Percentiles rank a stretch among this genome's conserved stretches.
phyloP scores from a whole-genome alignment of 2,113 vertebrate species.

The Halcyon senegalensis region DNA sequence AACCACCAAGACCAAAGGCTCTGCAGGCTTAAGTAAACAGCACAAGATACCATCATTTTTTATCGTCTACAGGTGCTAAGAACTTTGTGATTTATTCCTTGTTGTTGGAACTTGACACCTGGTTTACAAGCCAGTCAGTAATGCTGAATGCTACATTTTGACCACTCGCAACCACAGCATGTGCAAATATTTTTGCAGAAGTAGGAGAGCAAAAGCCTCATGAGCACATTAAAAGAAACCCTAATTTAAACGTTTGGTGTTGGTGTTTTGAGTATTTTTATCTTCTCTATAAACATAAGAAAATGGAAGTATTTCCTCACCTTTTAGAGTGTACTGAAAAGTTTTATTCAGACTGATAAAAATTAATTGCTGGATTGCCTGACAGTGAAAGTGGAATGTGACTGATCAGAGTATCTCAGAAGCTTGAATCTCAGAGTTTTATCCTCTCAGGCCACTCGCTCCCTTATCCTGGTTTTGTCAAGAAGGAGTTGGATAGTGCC shows the following conservation, averaged over 20 bases:
- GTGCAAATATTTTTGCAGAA: not conserved
- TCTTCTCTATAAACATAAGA: not conserved
- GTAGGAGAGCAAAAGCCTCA: not conserved
- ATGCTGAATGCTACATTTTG: not conserved
- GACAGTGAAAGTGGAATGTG: not conserved
- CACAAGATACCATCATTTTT: not conserved
- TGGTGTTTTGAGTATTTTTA: not conserved
- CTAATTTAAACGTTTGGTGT: not conserved
- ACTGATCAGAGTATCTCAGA: not conserved
- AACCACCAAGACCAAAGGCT: not conserved
- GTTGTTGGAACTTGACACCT: not conserved
- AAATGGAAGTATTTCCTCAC: not conserved
- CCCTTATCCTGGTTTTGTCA: not conserved
- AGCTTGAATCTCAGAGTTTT: not conserved
- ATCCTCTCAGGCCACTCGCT: not conserved
- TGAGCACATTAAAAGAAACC: not conserved
- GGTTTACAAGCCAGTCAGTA: fast-evolving
- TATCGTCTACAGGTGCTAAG: not conserved
- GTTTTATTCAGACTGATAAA: not conserved
- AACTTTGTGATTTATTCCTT: not conserved
- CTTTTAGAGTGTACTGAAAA: not conserved
- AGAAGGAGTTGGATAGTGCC: not conserved
- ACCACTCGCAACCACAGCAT: not conserved
- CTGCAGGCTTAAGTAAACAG: not conserved
- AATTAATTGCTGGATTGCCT: not conserved